These are phyloP conservation scores for Oxystoma pomonae DNA, from an alignment of 2,888 invertebrate species.

Conservation along the genomic window DNA sequence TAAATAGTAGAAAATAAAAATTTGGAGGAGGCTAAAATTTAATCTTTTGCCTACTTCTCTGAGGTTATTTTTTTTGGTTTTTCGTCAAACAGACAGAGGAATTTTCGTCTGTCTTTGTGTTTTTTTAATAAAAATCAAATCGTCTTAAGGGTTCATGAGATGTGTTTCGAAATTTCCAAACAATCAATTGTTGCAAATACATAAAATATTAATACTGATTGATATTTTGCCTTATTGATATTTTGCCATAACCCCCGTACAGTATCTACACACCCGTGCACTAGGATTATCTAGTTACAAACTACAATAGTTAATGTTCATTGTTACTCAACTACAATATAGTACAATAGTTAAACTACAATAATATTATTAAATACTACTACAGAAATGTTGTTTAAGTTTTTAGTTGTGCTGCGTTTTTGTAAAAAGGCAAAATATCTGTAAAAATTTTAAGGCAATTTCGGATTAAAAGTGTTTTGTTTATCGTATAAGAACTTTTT, in stretches of 20 bases:
- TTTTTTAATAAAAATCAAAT: no score
- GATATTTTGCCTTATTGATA: slow-evolving; percentile 28
- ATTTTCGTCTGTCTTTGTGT: no score
- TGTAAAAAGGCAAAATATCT: slow-evolving; percentile 19
- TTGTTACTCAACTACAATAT: slow-evolving; percentile 35
- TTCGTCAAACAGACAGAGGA: no score
- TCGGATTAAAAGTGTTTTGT: slow-evolving; percentile 14
- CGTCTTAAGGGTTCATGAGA: no score
- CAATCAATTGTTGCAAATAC: no score
- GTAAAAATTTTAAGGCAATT: slow-evolving; percentile 20
- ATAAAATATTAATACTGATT: no score
- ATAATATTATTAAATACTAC: not conserved
- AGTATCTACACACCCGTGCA: slow-evolving; percentile 34
- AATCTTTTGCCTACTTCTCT: no score
- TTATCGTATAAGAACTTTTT: no score
- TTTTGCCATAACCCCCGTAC: slow-evolving; percentile 32
- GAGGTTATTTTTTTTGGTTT: no score
- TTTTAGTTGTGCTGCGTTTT: slow-evolving; percentile 19
- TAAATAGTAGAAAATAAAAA: no score
- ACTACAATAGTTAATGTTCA: not conserved
- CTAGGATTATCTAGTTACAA: slow-evolving; percentile 7
- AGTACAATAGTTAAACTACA: slow-evolving; percentile 32
- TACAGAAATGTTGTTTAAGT: slow-evolving; percentile 19
- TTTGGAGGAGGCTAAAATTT: no score
- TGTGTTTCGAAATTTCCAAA: no score